Base-by-base conservation (phyloP, 2,113 vertebrate species). In the Tor tambroides region DNA sequence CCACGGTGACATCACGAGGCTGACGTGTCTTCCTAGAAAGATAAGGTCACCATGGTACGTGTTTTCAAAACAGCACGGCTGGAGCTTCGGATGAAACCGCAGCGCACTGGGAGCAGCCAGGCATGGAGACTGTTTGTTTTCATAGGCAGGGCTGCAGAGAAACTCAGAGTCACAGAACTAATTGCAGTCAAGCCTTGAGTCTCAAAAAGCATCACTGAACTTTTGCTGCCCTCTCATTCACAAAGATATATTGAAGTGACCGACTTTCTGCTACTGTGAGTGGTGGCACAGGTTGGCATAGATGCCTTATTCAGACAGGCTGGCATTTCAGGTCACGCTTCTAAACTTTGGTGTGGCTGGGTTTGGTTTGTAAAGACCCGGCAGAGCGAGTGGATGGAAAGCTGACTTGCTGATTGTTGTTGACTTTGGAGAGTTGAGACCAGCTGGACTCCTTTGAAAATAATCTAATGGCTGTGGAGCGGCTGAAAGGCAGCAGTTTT, bases 341-440 rank as follows among this genome's bases (percentile, higher is more conserved):
- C 17, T 72, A 30, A 43, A 10, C 54, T 83, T 59, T 38, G 54
- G 56, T 75, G 54, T 91, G 78, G 85, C 83, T 77, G 46, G 35
- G 23, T 76, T 77, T 83, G 84, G n/a, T 10, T 17, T 85, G 17
- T 65, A 78, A 85, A 78, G 26, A 2, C 4, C 56, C 21, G 3
- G 35, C 11, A 8, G 82, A 80, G 79, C 59, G n/a, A 78, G 67
- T 76, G 63, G 80, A 80, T 77, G 51, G 85, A 83, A 77, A 79
- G 46, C 35, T 71, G 82, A 82, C 72, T 79, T 80, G 61, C 69
- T 82, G 63, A 38, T 74, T 63, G 72, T 69, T 67, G 89, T 91
- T 92, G 92, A 91, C 89, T 71, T 90, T 92, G 92, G 91, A 86
- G 61, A 38, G 56, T 15, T 77, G 28, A 85, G 85, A 87, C 76